A percentile compares a stretch with the other conserved stretches of the same genome.
Evolutionary conservation across 2,888 invertebrate species (phyloP).

Genomic region (Heliconius charithonia): DNA sequence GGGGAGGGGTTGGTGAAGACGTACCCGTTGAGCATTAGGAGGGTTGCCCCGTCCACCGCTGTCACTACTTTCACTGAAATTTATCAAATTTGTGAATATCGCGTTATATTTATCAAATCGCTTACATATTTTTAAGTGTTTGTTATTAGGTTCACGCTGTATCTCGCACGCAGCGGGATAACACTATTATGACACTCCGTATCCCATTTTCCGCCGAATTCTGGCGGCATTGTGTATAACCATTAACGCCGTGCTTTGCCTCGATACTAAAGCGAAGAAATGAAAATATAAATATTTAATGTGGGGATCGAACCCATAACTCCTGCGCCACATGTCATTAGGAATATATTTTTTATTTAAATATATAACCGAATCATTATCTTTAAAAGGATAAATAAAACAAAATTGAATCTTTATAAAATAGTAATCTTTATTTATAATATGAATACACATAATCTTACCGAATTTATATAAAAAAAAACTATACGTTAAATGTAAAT

Average conservation of each 20-base stretch:
- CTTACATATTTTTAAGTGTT: not conserved
- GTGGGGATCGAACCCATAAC: too few species aligned
- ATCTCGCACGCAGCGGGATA: too few species aligned
- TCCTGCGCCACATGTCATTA: not conserved
- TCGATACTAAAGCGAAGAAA: not conserved
- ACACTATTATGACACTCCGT: too few species aligned
- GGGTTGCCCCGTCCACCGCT: conserved; percentile 73
- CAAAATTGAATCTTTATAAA: not conserved
- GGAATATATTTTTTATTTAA: too few species aligned
- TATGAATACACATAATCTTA: not conserved
- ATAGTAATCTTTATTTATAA: not conserved
- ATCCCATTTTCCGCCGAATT: too few species aligned
- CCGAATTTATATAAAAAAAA: too few species aligned
- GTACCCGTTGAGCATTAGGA: conserved; percentile 75
- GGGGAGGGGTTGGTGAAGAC: conserved; percentile 76
- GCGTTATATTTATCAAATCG: not conserved
- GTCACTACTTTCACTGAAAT: conserved; percentile 78
- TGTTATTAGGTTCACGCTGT: too few species aligned
- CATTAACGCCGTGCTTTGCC: too few species aligned
- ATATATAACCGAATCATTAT: too few species aligned
- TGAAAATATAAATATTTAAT: too few species aligned
- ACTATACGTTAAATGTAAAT: not conserved
- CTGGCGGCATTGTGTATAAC: too few species aligned
- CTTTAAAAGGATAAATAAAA: not conserved
- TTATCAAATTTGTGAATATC: conserved; percentile 32